Conservation (phyloP, 2,888 invertebrate genomes). For the Malachius bipustulatus region DNA sequence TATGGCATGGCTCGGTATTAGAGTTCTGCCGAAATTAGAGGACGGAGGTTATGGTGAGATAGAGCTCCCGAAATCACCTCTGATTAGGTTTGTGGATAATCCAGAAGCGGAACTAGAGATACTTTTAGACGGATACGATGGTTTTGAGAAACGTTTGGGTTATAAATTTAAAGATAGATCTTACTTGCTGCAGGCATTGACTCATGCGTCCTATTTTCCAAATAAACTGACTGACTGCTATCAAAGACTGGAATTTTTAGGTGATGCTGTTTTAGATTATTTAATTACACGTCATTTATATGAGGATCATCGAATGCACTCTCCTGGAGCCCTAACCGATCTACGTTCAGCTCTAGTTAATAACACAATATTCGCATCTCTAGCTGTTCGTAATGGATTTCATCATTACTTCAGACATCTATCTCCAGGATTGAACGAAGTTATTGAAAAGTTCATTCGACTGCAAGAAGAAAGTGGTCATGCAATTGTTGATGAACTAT, state of each 20-base stretch:
- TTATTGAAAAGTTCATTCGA: constrained; percentile 88
- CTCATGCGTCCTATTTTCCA: constrained; percentile 93
- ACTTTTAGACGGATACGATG: constrained; percentile 70
- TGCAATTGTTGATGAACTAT: constrained; percentile 84
- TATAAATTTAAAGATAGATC: constrained; percentile 83
- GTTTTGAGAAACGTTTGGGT: constrained; percentile 67
- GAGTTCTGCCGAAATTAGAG: constrained; percentile 55
- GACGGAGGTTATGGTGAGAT: constrained; percentile 55
- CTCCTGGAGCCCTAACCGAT: constrained; percentile 94
- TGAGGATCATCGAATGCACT: constrained; percentile 86
- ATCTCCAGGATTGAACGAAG: constrained; percentile 85
- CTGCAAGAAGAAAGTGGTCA: constrained; percentile 91
- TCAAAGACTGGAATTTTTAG: constrained; percentile 89
- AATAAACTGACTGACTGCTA: constrained; percentile 97
- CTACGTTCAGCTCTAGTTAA: constrained; percentile 97
- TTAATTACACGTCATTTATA: constrained; percentile 86
- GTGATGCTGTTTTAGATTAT: constrained; percentile 89
- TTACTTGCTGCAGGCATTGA: constrained; percentile 89
- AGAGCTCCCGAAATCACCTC: constrained; percentile 71
- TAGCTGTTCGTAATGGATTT: constrained; percentile 92
- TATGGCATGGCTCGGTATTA: constrained; percentile 96
- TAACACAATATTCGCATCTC: constrained; percentile 96
- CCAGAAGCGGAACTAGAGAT: constrained; percentile 57
- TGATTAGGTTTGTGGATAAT: constrained; percentile 56
- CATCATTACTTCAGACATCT: constrained; percentile 93